Evolutionary conservation across 2,113 vertebrate genomes (phyloP).

Genomic region (Probosciger aterrimus): DNA sequence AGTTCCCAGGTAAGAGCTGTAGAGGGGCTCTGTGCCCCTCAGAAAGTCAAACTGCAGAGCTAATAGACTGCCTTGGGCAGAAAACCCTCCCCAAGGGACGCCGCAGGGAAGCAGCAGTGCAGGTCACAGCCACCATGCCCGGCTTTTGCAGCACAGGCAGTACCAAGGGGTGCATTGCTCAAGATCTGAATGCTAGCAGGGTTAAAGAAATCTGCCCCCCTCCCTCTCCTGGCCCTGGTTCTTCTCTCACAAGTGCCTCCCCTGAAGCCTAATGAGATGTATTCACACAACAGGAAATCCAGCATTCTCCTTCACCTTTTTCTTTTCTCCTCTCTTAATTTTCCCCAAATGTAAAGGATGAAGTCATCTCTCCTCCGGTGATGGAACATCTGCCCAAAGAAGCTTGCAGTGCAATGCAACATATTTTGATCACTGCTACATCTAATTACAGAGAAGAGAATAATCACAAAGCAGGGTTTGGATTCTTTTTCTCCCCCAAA

Average conservation of each 20-base stretch:
- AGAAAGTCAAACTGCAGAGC: background rate
- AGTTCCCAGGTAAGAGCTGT: accelerated
- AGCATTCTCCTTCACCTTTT: background rate
- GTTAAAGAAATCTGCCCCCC: background rate
- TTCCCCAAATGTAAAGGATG: slow-evolving; percentile 47
- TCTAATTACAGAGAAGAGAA: slow-evolving; percentile 48
- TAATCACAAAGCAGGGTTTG: slow-evolving; percentile 9
- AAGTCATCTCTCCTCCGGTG: slow-evolving; percentile 52
- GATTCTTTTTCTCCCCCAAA: background rate
- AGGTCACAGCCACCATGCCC: background rate
- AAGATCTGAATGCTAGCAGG: background rate
- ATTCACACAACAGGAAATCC: slow-evolving; percentile 31
- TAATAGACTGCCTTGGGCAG: background rate
- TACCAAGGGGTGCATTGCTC: background rate
- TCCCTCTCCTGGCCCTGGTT: background rate
- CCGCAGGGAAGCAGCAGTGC: background rate
- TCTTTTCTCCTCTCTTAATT: slow-evolving; percentile 22
- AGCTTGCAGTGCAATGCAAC: slow-evolving; percentile 44
- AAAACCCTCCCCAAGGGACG: background rate
- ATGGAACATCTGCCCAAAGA: slow-evolving; percentile 59
- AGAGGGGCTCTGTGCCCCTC: background rate
- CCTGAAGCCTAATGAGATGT: background rate
- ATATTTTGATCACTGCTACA: slow-evolving; percentile 48
- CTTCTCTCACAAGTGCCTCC: background rate
- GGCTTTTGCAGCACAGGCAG: background rate